A percentile compares a stretch with the other conserved stretches of the same genome.
Conservation (phyloP, 2,113 vertebrate species). For the Hemibagrus wyckioides region DNA sequence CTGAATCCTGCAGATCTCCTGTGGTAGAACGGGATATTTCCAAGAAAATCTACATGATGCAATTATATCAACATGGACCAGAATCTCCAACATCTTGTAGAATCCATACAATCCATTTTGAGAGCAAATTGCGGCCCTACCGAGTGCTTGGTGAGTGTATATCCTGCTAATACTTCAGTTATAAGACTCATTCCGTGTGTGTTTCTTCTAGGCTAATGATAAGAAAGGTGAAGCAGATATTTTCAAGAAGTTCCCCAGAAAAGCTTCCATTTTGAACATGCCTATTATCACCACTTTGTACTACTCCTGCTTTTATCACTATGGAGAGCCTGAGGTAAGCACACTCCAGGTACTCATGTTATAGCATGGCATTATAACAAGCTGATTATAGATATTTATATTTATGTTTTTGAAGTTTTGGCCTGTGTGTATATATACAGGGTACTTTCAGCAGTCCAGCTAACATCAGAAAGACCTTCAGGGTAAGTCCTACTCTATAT, state of each 20-base stretch:
- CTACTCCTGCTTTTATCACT: slow-evolving; percentile 97
- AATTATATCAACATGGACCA: not conserved
- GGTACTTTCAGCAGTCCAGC: slow-evolving; percentile 90
- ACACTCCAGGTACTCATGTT: not conserved
- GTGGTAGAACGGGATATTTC: no score
- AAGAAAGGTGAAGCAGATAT: slow-evolving; percentile 81
- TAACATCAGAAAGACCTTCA: slow-evolving; percentile 93
- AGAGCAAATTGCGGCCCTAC: not conserved
- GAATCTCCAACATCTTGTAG: not conserved
- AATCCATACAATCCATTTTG: not conserved
- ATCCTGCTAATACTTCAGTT: not conserved
- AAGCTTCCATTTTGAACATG: slow-evolving; percentile 92
- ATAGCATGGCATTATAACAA: not conserved
- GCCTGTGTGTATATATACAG: slow-evolving; percentile 64
- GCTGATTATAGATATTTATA: not conserved
- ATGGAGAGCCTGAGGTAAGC: slow-evolving; percentile 81
- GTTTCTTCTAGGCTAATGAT: slow-evolving; percentile 78
- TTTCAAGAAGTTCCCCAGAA: slow-evolving; percentile 89
- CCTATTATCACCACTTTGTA: slow-evolving; percentile 93
- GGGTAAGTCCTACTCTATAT: slow-evolving; percentile 69
- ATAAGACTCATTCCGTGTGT: slow-evolving; percentile 18
- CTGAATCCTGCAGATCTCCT: no score
- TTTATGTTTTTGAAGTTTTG: not conserved
- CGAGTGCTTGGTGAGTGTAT: not conserved
- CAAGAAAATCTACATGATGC: not conserved